Percentiles rank a stretch among this genome's conserved stretches.
These are phyloP conservation scores for Bimastos eiseni DNA, from an alignment of 2,888 invertebrate genomes.

Conservation along the genomic window DNA sequence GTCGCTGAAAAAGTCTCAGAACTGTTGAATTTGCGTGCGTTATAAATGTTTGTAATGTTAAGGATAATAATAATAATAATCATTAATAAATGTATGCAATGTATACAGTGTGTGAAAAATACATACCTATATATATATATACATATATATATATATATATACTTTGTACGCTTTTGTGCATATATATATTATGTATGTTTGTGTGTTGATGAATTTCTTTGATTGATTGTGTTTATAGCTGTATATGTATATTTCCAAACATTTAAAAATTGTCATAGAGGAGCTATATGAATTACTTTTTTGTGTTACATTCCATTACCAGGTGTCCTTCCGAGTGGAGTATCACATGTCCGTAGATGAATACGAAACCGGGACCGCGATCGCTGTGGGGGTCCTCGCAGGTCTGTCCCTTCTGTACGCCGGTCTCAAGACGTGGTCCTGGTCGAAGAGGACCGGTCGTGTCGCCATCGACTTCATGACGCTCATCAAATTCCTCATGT, in stretches of 20 bases:
- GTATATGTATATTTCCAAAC: background rate
- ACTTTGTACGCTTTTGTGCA: no score
- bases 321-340: conserved; percentile 59
- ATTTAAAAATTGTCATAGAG: background rate
- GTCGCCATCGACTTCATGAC: conserved; percentile 68
- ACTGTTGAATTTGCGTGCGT: no score
- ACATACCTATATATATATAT: no score
- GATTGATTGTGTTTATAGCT: no score
- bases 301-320: background rate
- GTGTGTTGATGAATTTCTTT: no score
- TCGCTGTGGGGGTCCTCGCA: conserved; percentile 69
- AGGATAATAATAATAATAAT: no score
- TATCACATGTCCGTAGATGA: conserved; percentile 57
- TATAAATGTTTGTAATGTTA: no score
- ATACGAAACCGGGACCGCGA: conserved; percentile 58
- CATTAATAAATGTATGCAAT: no score
- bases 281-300: background rate
- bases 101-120: no score
- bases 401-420: conserved; percentile 69
- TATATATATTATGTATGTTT: conserved; percentile 1
- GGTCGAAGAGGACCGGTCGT: conserved; percentile 70
- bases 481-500: conserved; percentile 70
- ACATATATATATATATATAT: no score
- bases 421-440: conserved; percentile 71
- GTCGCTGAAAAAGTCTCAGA: no score